Conservation (phyloP, 92 coral and sea anemone species). For the Heteractis magnifica region DNA sequence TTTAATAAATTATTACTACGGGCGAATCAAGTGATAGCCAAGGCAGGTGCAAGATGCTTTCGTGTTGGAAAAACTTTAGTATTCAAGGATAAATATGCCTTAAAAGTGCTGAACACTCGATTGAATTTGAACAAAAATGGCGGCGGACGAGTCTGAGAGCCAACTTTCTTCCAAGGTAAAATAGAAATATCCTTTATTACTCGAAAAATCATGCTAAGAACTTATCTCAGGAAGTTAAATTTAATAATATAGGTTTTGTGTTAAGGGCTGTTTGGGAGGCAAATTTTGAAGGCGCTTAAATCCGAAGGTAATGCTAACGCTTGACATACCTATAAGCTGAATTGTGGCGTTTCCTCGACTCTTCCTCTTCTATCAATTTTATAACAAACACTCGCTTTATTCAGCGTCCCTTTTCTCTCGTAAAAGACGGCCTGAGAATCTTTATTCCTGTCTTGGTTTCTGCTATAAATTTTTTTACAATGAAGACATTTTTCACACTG, state of each 20-base stretch:
- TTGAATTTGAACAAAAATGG: constrained; percentile 22
- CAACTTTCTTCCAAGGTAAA: constrained; percentile 43
- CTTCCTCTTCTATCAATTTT: neutral
- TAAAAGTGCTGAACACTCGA: constrained; percentile 19
- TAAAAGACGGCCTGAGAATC: too few species aligned
- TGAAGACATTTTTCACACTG: neutral
- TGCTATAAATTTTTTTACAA: neutral
- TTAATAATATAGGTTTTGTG: neutral
- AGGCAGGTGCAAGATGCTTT: constrained; percentile 44
- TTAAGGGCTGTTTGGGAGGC: neutral
- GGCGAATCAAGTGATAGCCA: constrained; percentile 23
- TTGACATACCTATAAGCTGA: neutral
- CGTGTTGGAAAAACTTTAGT: constrained; percentile 9
- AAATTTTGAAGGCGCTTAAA: constrained; percentile 8
- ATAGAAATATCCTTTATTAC: neutral
- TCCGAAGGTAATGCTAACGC: neutral
- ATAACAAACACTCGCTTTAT: neutral
- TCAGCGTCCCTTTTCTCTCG: neutral
- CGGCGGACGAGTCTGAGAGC: constrained; percentile 23
- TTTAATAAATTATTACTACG: constrained; percentile 28
- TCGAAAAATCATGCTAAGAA: neutral
- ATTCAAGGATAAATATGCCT: constrained; percentile 18
- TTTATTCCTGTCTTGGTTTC: neutral
- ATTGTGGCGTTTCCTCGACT: neutral
- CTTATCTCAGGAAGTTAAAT: neutral